Evolutionary conservation across 2,888 invertebrate species (phyloP), one percentile per base, ranked within the genome.

Genomic region (Ormyrus pomaceus): DNA sequence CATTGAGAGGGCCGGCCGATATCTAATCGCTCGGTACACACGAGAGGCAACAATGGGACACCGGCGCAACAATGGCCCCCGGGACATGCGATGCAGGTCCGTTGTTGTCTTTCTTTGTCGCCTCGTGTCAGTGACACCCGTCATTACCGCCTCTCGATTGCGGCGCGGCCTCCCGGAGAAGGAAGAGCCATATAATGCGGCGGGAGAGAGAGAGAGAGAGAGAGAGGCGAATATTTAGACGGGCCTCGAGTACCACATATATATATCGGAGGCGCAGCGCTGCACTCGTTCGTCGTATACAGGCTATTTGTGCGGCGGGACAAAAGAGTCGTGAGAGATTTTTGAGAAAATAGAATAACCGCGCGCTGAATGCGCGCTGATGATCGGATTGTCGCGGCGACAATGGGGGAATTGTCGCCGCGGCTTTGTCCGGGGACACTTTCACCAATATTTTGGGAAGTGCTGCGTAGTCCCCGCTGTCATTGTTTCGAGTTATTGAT

Each of bases 61-160:
- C 64, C 73, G 66, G 51, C 51, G 51, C 53, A 51, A 75, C 79
- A 79, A 79, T 79, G 66, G 56, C 56, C 9, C 34, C 56, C 11
- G 62, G 59, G 62, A 74, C 72, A 69, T 76, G 64, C 34, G 72
- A 73, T 78, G 82, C 79, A 79, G 81, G 79, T 77, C 78, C 70
- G 80, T 80, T 82, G 82, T 82, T 82, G 82, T 82, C 81, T 82
- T 79, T 82, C 82, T 80, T 82, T 79, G 79, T 81, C 59, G 68
- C n/a, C 58, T 80, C 81, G 66, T 77, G 80, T 80, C 78, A 61
- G 69, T 79, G 77, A 82, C 82, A 82, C 80, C 78, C 82, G 80
- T 80, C 82, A 71, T 77, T 79, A 71, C 70, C 2, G 69, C 34
- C 50, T 6, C 59, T 56, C 55, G 70, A 66, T 62, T 78, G 55